Conservation (phyloP, 2,888 invertebrate species). For the Temnothorax unifasciatus region DNA sequence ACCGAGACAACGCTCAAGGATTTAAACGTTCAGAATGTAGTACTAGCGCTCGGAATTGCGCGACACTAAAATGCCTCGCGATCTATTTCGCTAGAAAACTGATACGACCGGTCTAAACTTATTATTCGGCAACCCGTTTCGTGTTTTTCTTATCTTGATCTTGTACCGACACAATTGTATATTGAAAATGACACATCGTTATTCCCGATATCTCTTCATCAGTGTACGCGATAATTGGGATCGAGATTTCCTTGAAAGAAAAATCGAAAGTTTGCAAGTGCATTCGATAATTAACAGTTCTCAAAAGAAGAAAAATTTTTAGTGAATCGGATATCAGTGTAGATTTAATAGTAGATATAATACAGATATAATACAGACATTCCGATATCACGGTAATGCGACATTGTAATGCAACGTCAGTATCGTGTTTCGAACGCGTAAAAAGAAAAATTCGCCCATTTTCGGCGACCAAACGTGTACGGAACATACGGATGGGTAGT, state of each 20-base stretch:
- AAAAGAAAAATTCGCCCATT: neutral
- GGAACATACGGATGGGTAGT: neutral
- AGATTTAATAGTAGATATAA: neutral
- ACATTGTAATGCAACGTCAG: neutral
- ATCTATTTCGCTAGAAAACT: neutral
- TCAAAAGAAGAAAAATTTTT: neutral
- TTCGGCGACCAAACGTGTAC: neutral
- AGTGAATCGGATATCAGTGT: neutral
- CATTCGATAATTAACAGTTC: neutral
- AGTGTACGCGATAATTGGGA: neutral
- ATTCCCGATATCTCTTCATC: neutral
- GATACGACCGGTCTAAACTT: neutral
- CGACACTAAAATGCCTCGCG: neutral
- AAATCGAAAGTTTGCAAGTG: neutral
- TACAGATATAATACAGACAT: too few relatives aligned
- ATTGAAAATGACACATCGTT: slow-evolving; percentile 1
- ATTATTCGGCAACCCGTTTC: neutral
- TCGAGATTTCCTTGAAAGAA: neutral
- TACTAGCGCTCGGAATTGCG: neutral
- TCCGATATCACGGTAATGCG: neutral
- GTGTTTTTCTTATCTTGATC: slow-evolving; percentile 33
- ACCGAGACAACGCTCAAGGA: slow-evolving; percentile 11
- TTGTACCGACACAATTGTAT: neutral
- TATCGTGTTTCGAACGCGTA: neutral
- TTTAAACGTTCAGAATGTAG: neutral